A percentile compares a stretch with the other conserved stretches of the same genome.
These are phyloP conservation scores for Butorides virescens DNA, from an alignment of 2,113 vertebrate genomes.

Conservation along the genomic window DNA sequence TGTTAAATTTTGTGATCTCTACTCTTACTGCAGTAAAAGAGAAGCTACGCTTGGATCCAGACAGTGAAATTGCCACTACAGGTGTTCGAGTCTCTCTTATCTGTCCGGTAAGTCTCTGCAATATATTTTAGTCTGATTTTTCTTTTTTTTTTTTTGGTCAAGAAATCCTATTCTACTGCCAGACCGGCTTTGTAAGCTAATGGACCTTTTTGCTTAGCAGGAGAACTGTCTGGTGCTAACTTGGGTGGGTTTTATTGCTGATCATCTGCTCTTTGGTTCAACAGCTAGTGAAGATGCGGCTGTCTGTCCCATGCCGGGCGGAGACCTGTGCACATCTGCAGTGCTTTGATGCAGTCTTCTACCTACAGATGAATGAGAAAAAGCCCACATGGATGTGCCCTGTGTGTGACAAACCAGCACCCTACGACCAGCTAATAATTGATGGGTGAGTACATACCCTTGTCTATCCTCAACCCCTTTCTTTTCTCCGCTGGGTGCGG, in stretches of 20 bases:
- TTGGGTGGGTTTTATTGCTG: background rate
- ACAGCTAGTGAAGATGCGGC: conserved; percentile 97
- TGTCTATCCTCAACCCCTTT: background rate
- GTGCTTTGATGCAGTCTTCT: conserved; percentile 98
- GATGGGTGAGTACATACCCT: conserved; percentile 81
- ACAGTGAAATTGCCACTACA: conserved; percentile 97
- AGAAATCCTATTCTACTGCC: background rate
- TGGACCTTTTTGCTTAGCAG: background rate
- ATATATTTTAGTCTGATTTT: accelerated
- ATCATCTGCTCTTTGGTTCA: background rate
- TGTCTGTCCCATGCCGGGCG: conserved; percentile 93
- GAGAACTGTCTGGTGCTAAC: background rate
- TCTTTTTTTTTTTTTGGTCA: background rate
- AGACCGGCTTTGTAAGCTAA: background rate
- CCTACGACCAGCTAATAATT: conserved; percentile 95
- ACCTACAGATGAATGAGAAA: conserved; percentile 99
- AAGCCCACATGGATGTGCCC: conserved; percentile 99
- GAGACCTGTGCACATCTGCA: conserved; percentile 95
- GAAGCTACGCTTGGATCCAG: conserved; percentile 94
- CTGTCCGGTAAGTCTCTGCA: conserved; percentile 86
- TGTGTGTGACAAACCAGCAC: conserved; percentile 95
- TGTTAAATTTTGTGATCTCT: background rate
- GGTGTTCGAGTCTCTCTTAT: conserved; percentile 96
- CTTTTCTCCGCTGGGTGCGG: accelerated
- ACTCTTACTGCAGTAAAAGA: conserved; percentile 84